Evolutionary conservation across 2,888 invertebrate species (phyloP).

Genomic region (Apotomis betuletana): DNA sequence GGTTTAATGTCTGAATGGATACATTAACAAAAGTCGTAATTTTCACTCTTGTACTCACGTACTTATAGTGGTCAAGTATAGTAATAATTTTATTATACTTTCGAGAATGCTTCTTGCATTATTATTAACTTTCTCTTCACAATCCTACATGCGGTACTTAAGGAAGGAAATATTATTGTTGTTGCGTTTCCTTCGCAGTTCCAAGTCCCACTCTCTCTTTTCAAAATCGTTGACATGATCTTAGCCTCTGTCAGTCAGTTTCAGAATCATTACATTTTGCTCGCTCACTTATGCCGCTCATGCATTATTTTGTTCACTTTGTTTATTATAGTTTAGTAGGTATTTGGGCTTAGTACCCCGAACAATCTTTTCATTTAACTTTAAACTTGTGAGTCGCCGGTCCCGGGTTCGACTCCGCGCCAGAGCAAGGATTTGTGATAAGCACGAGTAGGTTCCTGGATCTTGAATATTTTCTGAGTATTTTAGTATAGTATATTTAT

Average conservation of each 20-base stretch:
- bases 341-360: too few species aligned
- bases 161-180: constrained; percentile 4
- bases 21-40: constrained; percentile 16
- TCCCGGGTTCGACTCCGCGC: too few species aligned
- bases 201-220: constrained; percentile 1
- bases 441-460: too few species aligned
- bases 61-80: constrained; percentile 20
- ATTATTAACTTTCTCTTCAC: constrained; percentile 21
- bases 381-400: not conserved
- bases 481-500: too few species aligned
- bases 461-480: too few species aligned
- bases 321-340: too few species aligned
- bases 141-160: constrained; percentile 6
- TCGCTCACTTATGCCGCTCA: not conserved
- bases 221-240: not conserved
- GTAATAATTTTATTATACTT: constrained; percentile 36
- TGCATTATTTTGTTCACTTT: too few species aligned
- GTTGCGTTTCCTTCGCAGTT: constrained; percentile 2
- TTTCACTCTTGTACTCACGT: constrained; percentile 6
- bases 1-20: constrained; percentile 4
- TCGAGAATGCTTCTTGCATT: constrained; percentile 32
- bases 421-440: too few species aligned
- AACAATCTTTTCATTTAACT: not conserved
- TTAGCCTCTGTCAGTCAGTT: not conserved
- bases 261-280: not conserved